Conservation (phyloP, 2,113 vertebrate genomes). For the Steatornis caripensis region DNA sequence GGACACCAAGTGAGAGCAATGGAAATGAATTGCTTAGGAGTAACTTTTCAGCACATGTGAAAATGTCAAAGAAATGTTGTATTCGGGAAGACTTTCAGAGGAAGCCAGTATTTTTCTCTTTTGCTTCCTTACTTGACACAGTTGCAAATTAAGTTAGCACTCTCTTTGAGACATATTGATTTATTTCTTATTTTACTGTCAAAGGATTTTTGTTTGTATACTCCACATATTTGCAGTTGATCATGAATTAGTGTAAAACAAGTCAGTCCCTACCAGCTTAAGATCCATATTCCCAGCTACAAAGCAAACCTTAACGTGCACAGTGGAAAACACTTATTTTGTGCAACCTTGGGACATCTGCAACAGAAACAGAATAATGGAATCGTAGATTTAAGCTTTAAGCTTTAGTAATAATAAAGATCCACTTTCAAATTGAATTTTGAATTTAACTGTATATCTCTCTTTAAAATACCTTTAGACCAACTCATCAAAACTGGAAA, state of each 20-base stretch:
- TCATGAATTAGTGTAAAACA: neutral
- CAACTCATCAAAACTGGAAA: neutral
- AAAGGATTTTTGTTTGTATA: neutral
- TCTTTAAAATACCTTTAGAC: neutral
- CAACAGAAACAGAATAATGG: neutral
- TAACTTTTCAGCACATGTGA: slow-evolving; percentile 26
- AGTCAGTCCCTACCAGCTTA: neutral
- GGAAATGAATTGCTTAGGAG: slow-evolving; percentile 47
- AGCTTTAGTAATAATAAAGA: neutral
- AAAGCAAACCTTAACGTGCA: neutral
- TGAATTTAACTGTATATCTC: neutral
- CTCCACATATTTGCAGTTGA: neutral
- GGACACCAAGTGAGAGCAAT: slow-evolving; percentile 69
- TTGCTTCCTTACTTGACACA: neutral
- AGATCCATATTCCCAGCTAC: neutral
- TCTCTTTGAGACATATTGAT: neutral
- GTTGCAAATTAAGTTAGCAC: slow-evolving; percentile 4
- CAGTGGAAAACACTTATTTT: neutral
- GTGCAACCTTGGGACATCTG: neutral
- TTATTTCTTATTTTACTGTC: neutral
- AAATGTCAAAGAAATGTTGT: slow-evolving; percentile 13
- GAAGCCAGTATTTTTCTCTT: neutral
- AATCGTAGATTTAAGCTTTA: neutral
- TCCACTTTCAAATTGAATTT: neutral
- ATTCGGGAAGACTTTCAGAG: neutral